Conservation (phyloP, 1,140 invertebrate species). For the Drosophila nebulosa region DNA sequence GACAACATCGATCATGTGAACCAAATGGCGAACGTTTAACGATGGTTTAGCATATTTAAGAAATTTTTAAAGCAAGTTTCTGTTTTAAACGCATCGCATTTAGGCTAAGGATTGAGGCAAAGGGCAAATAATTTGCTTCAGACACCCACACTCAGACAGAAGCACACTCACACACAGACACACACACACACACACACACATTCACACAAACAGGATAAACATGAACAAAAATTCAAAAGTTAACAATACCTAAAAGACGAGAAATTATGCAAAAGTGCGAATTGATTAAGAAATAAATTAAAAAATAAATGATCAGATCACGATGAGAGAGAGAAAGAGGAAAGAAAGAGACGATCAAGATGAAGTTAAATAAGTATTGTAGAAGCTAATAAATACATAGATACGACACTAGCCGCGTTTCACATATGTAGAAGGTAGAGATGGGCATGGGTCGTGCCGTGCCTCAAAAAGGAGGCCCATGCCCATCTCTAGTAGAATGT, state of each 20-base stretch:
- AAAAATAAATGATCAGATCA: conserved; percentile 37
- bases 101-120: conserved; percentile 36
- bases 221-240: conserved; percentile 75
- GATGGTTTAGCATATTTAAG: conserved; percentile 44
- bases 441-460: no score
- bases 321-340: conserved; percentile 16
- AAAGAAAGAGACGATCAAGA: no score
- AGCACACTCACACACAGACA: conserved; percentile 10
- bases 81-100: conserved; percentile 58
- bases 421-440: conserved; percentile 22
- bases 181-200: conserved; percentile 26
- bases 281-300: conserved; percentile 72
- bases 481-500: no score
- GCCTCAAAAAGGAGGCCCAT: no score
- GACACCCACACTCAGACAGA: conserved; percentile 7
- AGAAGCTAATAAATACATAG: conserved; percentile 62
- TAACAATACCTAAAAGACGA: conserved; percentile 80
- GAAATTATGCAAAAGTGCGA: conserved; percentile 74
- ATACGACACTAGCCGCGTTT: conserved; percentile 54
- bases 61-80: conserved; percentile 69
- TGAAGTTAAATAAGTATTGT: conserved; percentile 55
- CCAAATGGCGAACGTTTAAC: conserved; percentile 80
- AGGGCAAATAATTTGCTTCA: conserved; percentile 30
- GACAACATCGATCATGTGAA: conserved; percentile 74
- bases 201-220: conserved; percentile 29